These are phyloP conservation scores for Pipa parva DNA, from an alignment of 2,113 vertebrate species.

Conservation along the genomic window DNA sequence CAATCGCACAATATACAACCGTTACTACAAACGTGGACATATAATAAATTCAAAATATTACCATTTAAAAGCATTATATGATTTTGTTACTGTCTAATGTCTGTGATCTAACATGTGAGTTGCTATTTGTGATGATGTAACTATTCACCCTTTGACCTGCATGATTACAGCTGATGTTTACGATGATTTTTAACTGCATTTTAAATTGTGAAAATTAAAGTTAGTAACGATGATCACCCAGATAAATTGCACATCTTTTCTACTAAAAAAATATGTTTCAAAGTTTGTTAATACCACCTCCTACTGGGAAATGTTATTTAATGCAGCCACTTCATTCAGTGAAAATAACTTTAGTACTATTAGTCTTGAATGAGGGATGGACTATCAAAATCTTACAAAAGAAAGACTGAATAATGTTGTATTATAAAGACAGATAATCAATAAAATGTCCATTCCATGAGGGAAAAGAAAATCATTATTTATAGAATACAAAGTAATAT, in stretches of 20 bases:
- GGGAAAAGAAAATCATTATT: slow-evolving; percentile 22
- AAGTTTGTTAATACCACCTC: slow-evolving; percentile 12
- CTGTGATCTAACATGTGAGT: too few species aligned
- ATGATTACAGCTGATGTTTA: neutral
- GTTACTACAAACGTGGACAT: too few species aligned
- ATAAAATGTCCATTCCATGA: slow-evolving; percentile 30
- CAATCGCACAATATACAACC: too few species aligned
- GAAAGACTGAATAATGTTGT: slow-evolving; percentile 17
- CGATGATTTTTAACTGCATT: neutral
- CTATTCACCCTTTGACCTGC: too few species aligned
- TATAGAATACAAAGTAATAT: slow-evolving; percentile 37
- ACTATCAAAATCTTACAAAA: slow-evolving; percentile 10
- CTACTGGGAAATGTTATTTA: slow-evolving; percentile 24
- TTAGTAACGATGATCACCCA: neutral
- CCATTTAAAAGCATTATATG: too few species aligned
- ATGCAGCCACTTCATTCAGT: slow-evolving; percentile 9
- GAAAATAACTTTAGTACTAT: slow-evolving; percentile 21
- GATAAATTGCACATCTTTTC: neutral
- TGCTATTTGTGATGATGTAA: too few species aligned
- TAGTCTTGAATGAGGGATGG: slow-evolving; percentile 20
- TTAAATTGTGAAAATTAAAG: neutral
- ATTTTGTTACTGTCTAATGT: too few species aligned
- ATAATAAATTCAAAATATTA: too few species aligned
- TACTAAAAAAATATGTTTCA: neutral
- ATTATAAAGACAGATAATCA: slow-evolving; percentile 30